A percentile compares a stretch with the other conserved stretches of the same genome.
Conservation (phyloP, 2,797 vertebrate species). For the Sebastes wilsoni region DNA sequence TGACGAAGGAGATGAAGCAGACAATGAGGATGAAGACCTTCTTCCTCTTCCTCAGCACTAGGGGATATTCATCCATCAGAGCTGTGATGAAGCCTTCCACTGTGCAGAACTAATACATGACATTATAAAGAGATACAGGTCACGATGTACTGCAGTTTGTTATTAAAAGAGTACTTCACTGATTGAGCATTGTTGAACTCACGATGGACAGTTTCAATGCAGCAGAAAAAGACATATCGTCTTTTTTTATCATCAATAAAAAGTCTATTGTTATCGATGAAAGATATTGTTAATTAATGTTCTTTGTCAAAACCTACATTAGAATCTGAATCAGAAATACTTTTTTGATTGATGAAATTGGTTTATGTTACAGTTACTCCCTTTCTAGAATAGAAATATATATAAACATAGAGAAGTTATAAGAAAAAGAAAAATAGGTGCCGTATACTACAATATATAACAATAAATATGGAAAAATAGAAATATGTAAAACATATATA, state of each 20-base stretch:
- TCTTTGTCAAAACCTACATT: background rate
- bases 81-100: constrained; percentile 95
- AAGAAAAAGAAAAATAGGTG: background rate
- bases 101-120: constrained; percentile 87
- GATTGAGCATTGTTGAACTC: background rate
- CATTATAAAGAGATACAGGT: background rate
- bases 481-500: fast-evolving
- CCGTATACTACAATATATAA: background rate
- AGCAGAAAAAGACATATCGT: background rate
- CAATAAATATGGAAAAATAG: background rate
- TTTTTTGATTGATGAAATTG: too few species aligned
- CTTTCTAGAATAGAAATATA: background rate
- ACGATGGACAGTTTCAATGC: background rate
- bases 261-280: fast-evolving
- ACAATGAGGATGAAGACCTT: constrained; percentile 90
- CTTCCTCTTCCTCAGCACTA: constrained; percentile 87
- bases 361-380: background rate
- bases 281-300: background rate
- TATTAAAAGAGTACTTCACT: background rate
- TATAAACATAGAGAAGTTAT: background rate
- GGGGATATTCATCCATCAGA: constrained; percentile 90
- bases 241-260: background rate
- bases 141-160: background rate
- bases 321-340: too few species aligned
- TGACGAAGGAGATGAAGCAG: constrained; percentile 89